These are phyloP conservation scores for Melinopterus prodromus DNA, from an alignment of 2,888 invertebrate genomes.

Conservation along the genomic window DNA sequence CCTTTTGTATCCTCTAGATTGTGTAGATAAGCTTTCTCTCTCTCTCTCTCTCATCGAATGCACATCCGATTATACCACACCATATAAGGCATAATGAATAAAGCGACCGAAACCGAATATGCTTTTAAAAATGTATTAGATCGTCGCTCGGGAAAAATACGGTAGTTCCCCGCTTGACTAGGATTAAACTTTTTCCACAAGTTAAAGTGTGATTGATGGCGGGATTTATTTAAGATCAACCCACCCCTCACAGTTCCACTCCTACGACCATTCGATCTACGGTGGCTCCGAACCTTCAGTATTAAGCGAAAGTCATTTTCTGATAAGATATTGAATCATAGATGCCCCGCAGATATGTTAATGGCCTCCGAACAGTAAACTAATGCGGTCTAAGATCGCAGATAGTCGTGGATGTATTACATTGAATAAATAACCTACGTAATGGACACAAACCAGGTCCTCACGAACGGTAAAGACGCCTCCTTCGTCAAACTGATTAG, in stretches of 20 bases:
- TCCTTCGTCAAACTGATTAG: slow-evolving; percentile 4
- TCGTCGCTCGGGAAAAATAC: neutral
- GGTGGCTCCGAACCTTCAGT: neutral
- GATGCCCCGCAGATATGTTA: slow-evolving; percentile 38
- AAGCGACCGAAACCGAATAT: neutral
- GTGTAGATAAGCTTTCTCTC: no score
- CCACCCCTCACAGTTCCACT: neutral
- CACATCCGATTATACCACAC: neutral
- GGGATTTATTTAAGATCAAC: neutral
- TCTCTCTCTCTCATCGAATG: neutral
- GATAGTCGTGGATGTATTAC: slow-evolving; percentile 31
- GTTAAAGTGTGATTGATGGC: neutral
- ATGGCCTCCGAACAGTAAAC: slow-evolving; percentile 32
- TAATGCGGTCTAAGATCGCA: slow-evolving; percentile 34
- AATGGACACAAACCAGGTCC: neutral
- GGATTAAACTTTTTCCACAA: neutral
- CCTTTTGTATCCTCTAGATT: no score
- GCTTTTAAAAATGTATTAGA: slow-evolving; percentile 4
- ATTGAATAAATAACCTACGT: slow-evolving; percentile 25
- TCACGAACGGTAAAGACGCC: neutral
- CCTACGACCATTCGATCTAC: neutral
- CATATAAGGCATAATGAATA: neutral
- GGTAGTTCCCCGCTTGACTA: neutral
- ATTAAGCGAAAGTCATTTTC: slow-evolving; percentile 39
- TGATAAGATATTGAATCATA: slow-evolving; percentile 40